Conservation (phyloP, 2,113 vertebrate species). For the Calyptomena viridis region DNA sequence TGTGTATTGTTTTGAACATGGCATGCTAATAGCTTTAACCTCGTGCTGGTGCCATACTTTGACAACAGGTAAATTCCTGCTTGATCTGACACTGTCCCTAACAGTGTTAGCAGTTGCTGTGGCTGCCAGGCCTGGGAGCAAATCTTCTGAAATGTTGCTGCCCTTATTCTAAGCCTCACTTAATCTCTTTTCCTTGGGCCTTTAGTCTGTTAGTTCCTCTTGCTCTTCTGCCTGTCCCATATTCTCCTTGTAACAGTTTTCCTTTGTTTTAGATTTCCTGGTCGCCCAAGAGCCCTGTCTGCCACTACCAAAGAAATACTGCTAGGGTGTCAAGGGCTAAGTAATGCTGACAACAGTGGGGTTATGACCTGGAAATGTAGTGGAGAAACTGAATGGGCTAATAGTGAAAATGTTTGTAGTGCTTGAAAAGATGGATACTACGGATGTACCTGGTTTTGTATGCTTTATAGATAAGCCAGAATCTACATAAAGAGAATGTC, state of each 20-base stretch:
- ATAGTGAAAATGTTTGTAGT: background rate
- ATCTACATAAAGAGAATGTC: background rate
- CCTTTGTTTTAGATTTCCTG: constrained; percentile 23
- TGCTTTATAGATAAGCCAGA: background rate
- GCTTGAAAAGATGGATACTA: background rate
- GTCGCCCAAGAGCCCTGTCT: background rate
- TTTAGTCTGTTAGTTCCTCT: background rate
- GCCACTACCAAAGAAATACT: constrained; percentile 3
- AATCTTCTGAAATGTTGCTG: background rate
- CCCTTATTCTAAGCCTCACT: background rate
- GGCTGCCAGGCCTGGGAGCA: background rate
- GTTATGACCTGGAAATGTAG: constrained; percentile 27
- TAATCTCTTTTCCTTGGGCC: background rate
- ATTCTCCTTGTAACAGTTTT: background rate
- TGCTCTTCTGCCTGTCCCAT: background rate
- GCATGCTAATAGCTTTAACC: background rate
- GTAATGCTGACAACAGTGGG: background rate
- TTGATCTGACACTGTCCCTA: background rate
- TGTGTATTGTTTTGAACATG: background rate
- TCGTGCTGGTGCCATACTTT: background rate
- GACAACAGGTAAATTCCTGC: background rate
- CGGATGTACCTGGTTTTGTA: background rate
- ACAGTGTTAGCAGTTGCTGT: background rate
- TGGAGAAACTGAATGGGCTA: background rate
- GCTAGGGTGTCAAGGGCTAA: constrained; percentile 5